Conservation (phyloP, 2,888 invertebrate genomes). For the Dinocampus coccinellae region DNA sequence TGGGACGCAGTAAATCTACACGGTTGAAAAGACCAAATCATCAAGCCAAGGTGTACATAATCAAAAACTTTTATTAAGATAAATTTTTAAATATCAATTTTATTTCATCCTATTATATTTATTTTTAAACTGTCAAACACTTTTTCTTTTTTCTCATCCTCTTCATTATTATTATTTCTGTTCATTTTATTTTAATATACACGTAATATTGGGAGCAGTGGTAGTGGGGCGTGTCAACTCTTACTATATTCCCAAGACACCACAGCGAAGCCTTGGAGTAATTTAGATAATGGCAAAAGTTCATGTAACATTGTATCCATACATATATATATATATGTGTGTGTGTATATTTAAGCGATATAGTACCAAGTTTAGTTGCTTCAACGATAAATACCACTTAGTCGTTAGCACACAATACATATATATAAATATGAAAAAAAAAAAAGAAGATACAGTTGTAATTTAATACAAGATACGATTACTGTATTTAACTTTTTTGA, state of each 20-base stretch:
- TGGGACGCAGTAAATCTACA: conserved; percentile 14
- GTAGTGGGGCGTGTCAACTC: neutral
- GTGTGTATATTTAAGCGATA: too few relatives aligned
- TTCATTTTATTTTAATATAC: neutral
- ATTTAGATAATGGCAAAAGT: conserved; percentile 61
- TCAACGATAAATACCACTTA: conserved; percentile 44
- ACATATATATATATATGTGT: too few relatives aligned
- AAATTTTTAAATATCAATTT: neutral
- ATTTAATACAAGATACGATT: neutral
- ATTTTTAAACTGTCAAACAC: neutral
- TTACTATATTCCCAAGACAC: conserved; percentile 18
- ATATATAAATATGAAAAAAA: too few relatives aligned
- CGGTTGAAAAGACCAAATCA: neutral
- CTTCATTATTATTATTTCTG: neutral
- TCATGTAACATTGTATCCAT: conserved; percentile 43
- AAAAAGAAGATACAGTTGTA: neutral
- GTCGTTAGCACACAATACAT: neutral
- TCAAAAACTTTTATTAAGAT: conserved; percentile 12
- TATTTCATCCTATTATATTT: conserved; percentile 5
- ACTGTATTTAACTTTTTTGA: neutral
- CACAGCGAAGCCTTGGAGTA: conserved; percentile 49
- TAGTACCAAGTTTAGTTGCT: conserved; percentile 26
- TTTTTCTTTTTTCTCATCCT: neutral
- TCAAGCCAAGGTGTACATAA: neutral
- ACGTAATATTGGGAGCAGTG: neutral